Percentiles rank a stretch among this genome's conserved stretches.
Evolutionary conservation across 1,140 invertebrate genomes (phyloP).

Genomic region (Pseudoatta argentina): DNA sequence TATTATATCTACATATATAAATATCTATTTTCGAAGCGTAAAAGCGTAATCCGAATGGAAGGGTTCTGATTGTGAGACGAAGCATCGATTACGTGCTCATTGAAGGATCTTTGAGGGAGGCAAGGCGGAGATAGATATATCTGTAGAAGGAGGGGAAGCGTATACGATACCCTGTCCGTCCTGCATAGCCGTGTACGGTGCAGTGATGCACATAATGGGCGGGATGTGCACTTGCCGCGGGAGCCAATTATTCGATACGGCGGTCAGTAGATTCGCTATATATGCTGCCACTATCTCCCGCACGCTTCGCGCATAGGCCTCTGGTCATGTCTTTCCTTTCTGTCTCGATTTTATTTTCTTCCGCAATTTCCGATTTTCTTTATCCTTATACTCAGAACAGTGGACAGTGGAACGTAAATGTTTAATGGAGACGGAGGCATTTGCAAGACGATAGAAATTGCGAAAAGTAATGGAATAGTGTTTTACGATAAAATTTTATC

Average conservation of each 20-base stretch:
- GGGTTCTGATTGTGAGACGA: slow-evolving; percentile 9
- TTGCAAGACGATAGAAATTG: background rate
- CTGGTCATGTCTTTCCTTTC: slow-evolving; percentile 74
- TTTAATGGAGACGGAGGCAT: background rate
- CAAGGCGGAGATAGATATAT: slow-evolving; percentile 47
- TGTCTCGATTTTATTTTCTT: slow-evolving; percentile 64
- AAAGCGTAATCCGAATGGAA: background rate
- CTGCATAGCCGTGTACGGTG: slow-evolving; percentile 77
- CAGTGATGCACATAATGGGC: slow-evolving; percentile 85
- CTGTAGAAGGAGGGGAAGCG: slow-evolving; percentile 59
- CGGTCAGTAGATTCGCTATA: slow-evolving; percentile 79
- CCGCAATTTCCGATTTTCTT: slow-evolving; percentile 16
- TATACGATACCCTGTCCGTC: slow-evolving; percentile 71
- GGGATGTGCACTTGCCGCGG: slow-evolving; percentile 86
- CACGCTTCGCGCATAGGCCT: slow-evolving; percentile 81
- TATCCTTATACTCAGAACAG: background rate
- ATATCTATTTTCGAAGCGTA: slow-evolving; percentile 3
- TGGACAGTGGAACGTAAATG: background rate
- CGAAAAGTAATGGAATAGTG: background rate
- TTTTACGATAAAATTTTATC: background rate
- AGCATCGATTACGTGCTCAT: slow-evolving; percentile 55
- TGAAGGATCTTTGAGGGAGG: slow-evolving; percentile 64
- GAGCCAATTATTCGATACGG: slow-evolving; percentile 87
- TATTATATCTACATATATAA: background rate
- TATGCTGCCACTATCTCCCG: slow-evolving; percentile 84